These are phyloP conservation scores for Oscheius sp. DNA, from an alignment of 2,888 invertebrate genomes.

Conservation along the genomic window DNA sequence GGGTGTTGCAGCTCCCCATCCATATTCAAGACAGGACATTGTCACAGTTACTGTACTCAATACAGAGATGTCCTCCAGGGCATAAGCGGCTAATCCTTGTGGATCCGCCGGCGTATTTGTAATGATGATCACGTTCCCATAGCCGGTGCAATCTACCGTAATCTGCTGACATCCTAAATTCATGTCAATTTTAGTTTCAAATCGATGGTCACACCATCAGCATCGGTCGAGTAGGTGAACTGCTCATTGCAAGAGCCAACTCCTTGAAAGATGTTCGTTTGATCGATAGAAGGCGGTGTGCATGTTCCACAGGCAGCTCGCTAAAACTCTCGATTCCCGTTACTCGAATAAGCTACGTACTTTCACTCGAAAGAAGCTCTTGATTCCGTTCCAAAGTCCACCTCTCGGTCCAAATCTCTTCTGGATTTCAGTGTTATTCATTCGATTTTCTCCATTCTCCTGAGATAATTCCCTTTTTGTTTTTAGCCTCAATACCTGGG, in stretches of 20 bases:
- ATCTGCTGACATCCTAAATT: neutral
- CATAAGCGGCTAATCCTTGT: neutral
- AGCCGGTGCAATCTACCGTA: neutral
- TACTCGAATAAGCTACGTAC: too few species aligned
- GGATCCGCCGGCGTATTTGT: neutral
- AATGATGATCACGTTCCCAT: neutral
- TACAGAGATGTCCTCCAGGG: neutral
- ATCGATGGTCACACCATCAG: too few species aligned
- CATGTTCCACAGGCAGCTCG: too few species aligned
- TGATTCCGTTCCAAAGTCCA: too few species aligned
- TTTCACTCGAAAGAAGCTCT: too few species aligned
- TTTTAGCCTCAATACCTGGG: too few species aligned
- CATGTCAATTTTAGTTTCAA: neutral
- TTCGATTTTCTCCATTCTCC: too few species aligned
- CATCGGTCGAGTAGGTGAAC: neutral
- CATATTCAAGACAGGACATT: neutral
- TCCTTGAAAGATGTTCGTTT: neutral
- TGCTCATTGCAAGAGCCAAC: neutral
- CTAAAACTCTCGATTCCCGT: too few species aligned
- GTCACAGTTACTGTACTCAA: neutral
- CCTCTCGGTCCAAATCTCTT: too few species aligned
- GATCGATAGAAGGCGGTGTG: too few species aligned
- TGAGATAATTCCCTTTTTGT: too few species aligned
- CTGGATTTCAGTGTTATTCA: too few species aligned
- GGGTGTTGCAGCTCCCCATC: neutral